Evolutionary conservation across 2,888 invertebrate species (phyloP).

Genomic region (Calliphora vomitoria): DNA sequence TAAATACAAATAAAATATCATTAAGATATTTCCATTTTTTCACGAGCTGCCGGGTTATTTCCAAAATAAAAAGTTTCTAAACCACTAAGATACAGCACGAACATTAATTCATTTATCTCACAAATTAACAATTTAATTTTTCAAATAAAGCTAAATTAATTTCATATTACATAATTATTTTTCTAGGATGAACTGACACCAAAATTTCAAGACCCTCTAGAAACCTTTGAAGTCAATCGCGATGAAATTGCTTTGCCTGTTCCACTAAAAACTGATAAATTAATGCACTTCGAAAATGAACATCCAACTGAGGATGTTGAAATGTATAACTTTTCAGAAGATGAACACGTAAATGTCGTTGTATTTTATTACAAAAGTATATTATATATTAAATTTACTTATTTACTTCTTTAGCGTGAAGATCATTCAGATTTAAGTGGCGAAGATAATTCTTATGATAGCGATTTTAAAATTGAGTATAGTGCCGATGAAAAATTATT

Average conservation of each 20-base stretch:
- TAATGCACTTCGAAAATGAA: neutral
- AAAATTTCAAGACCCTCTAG: constrained; percentile 59
- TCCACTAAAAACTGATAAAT: neutral
- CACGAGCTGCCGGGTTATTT: too few species aligned
- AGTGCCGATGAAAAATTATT: constrained; percentile 9
- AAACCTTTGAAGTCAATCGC: constrained; percentile 23
- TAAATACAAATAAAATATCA: too few species aligned
- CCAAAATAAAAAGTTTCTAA: too few species aligned
- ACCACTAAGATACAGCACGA: too few species aligned
- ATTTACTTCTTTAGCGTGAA: constrained; percentile 40
- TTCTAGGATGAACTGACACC: constrained; percentile 23
- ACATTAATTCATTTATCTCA: too few species aligned
- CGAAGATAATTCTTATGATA: constrained; percentile 49
- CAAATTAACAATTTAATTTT: too few species aligned
- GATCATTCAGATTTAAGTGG: constrained; percentile 44
- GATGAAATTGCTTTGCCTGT: neutral
- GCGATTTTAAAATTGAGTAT: constrained; percentile 41
- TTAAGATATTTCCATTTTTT: too few species aligned
- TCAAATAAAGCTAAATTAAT: too few species aligned
- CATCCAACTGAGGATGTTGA: constrained; percentile 27
- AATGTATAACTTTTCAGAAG: constrained; percentile 54
- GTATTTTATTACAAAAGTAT: neutral
- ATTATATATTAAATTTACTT: neutral
- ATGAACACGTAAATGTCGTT: constrained; percentile 40
- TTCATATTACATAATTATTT: too few species aligned